Conservation (phyloP, 2,888 invertebrate species). For the Apamea sordens region DNA sequence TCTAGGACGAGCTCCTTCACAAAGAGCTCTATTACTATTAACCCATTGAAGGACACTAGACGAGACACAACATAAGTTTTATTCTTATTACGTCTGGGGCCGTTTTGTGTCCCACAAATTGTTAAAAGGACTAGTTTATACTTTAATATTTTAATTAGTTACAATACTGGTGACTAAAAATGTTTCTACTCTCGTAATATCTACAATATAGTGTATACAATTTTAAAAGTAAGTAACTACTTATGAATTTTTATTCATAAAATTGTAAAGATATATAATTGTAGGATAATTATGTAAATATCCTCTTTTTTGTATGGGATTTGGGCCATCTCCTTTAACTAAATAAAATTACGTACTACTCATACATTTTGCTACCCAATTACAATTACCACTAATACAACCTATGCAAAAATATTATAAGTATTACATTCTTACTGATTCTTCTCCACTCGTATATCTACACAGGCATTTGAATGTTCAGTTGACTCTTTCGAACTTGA, state of each 20-base stretch:
- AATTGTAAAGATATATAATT: background rate
- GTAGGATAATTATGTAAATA: too few relatives aligned
- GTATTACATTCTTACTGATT: conserved; percentile 25
- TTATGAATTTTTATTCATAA: background rate
- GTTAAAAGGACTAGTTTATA: background rate
- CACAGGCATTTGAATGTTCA: conserved; percentile 11
- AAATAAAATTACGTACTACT: background rate
- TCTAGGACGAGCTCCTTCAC: background rate
- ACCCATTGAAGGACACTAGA: too few relatives aligned
- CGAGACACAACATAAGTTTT: too few relatives aligned
- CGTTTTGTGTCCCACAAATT: too few relatives aligned
- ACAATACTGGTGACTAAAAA: background rate
- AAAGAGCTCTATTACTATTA: background rate
- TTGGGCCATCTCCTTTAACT: background rate
- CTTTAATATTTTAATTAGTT: background rate
- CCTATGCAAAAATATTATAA: background rate
- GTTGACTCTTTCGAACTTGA: conserved; percentile 14
- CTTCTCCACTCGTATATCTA: background rate
- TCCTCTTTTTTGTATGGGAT: too few relatives aligned
- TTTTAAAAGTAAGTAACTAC: background rate
- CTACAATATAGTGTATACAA: background rate
- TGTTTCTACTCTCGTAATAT: background rate
- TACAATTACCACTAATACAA: background rate
- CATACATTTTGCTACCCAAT: background rate
- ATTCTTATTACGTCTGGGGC: too few relatives aligned